Evolutionary conservation across 2,113 vertebrate genomes (phyloP).

Genomic region (Ctenomys sociabilis): DNA sequence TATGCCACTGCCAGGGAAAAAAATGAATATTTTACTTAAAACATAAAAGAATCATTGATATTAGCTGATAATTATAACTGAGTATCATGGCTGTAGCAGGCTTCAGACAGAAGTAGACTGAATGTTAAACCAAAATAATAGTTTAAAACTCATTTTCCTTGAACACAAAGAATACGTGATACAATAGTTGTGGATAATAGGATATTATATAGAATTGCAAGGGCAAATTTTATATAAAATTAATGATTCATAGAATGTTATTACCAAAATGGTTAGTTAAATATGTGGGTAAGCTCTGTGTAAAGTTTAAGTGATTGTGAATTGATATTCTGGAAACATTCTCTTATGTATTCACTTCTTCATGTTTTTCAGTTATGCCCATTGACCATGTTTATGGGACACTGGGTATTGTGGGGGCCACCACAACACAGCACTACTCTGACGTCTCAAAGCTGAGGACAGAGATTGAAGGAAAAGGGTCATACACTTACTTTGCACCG

Average conservation of each 20-base stretch:
- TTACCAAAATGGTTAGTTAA: neutral
- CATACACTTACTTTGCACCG: constrained; percentile 96
- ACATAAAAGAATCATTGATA: neutral
- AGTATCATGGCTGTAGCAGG: neutral
- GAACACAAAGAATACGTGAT: neutral
- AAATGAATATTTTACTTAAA: neutral
- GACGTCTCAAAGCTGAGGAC: constrained; percentile 91
- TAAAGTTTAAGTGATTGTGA: neutral
- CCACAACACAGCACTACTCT: constrained; percentile 91
- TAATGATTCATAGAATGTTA: neutral
- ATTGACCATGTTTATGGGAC: constrained; percentile 96
- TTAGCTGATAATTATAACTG: neutral
- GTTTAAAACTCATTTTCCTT: neutral
- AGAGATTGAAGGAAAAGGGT: constrained; percentile 96
- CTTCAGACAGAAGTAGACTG: neutral
- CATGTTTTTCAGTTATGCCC: constrained; percentile 90
- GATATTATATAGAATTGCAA: neutral
- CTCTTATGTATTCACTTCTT: neutral
- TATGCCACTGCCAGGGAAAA: neutral
- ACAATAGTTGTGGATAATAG: neutral
- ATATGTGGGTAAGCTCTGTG: neutral
- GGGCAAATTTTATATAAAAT: neutral
- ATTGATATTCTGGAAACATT: neutral
- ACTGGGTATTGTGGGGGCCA: constrained; percentile 92
- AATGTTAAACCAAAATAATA: neutral